Conservation (phyloP, 2,113 vertebrate genomes). For the Erythrolamprus reginae region DNA sequence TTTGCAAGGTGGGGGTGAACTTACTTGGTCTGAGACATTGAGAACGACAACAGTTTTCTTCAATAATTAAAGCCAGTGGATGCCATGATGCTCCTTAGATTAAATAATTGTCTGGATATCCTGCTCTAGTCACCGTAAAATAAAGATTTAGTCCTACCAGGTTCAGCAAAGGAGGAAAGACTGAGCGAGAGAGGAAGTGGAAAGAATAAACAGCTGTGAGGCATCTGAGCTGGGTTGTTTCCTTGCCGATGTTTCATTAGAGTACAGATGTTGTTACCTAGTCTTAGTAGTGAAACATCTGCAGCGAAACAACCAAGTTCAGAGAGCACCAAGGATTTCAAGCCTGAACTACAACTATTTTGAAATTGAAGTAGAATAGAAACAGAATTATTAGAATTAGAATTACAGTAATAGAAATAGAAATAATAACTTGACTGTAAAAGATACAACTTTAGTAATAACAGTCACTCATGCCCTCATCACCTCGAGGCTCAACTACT, state of each 20-base stretch:
- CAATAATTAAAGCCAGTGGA: neutral
- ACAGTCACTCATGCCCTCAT: no score
- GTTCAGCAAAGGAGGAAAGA: neutral
- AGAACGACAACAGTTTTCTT: neutral
- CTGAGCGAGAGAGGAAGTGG: neutral
- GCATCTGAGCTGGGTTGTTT: neutral
- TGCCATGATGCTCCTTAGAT: neutral
- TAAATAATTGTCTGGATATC: neutral
- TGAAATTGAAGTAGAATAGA: no score
- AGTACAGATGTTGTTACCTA: neutral
- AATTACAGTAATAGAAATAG: no score
- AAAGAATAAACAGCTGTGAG: neutral
- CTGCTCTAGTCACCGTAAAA: neutral
- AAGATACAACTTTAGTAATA: no score
- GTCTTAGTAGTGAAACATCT: neutral
- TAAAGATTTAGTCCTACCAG: neutral
- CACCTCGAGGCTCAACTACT: no score
- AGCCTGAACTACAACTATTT: no score
- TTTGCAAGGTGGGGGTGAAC: neutral
- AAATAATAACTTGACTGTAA: no score
- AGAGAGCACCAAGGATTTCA: neutral
- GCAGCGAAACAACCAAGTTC: neutral
- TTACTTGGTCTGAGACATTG: neutral
- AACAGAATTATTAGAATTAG: no score
- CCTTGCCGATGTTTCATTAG: neutral